Conservation (phyloP, 2,888 invertebrate species). For the Sympetrum striolatum region DNA sequence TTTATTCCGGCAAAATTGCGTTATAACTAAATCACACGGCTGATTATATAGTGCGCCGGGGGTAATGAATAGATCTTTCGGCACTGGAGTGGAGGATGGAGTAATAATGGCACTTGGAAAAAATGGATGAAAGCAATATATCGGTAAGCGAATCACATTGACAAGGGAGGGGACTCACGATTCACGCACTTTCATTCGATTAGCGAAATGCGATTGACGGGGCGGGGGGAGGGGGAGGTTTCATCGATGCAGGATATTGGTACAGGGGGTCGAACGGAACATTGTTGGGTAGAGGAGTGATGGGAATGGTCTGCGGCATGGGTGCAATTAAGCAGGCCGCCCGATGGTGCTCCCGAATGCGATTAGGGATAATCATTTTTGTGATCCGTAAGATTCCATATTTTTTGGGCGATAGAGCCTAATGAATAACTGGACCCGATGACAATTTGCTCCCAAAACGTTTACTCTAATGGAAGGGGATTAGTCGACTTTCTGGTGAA, state of each 20-base stretch:
- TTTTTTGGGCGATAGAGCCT: background rate
- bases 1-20: background rate
- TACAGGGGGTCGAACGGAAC: background rate
- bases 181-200: background rate
- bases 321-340: background rate
- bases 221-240: background rate
- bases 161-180: background rate
- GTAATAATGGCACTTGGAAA: background rate
- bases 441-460: background rate
- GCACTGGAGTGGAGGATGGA: background rate
- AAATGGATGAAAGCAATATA: background rate
- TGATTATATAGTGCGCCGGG: background rate
- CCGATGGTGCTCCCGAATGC: background rate
- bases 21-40: background rate
- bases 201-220: background rate
- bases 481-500: too few species aligned
- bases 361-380: background rate
- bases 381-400: background rate
- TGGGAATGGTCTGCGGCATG: background rate
- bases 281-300: background rate
- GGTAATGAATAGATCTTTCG: background rate
- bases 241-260: background rate
- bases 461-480: background rate
- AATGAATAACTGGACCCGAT: background rate
- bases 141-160: background rate